A percentile compares a stretch with the other conserved stretches of the same genome.
These are phyloP conservation scores for Argyrosomus regius DNA, from an alignment of 2,797 vertebrate genomes.

Conservation along the genomic window DNA sequence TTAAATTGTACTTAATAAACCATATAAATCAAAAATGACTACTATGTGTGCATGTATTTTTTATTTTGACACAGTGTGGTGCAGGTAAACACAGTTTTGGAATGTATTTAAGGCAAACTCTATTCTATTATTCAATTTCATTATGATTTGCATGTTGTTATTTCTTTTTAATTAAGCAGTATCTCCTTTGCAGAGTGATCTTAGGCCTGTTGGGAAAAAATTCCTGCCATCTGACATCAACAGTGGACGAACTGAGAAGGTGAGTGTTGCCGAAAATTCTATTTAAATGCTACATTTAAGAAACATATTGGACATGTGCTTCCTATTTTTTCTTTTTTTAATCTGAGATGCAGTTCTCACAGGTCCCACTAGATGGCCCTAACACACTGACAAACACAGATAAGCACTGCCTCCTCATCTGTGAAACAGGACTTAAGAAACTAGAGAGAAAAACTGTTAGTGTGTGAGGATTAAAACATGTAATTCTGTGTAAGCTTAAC, in stretches of 20 bases:
- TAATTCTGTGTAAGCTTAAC: conserved; percentile 35
- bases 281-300: neutral
- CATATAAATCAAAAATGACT: neutral
- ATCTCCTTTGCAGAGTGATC: conserved; percentile 91
- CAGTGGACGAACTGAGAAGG: conserved; percentile 95
- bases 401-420: neutral
- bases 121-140: neutral
- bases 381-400: conserved; percentile 50
- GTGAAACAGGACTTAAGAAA: conserved; percentile 15
- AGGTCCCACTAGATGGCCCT: conserved; percentile 79
- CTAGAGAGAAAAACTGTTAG: conserved; percentile 23
- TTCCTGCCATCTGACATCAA: conserved; percentile 94
- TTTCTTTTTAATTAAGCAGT: conserved; percentile 11
- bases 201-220: conserved; percentile 94
- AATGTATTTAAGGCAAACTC: neutral
- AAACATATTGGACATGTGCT: neutral
- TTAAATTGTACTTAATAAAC: neutral
- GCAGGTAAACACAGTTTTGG: neutral
- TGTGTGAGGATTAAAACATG: conserved; percentile 42
- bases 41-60: neutral
- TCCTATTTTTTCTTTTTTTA: neutral
- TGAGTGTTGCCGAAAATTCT: conserved; percentile 70
- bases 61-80: neutral
- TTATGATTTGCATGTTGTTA: neutral
- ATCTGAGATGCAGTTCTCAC: conserved; percentile 43